Conservation (phyloP, 2,113 vertebrate species). For the Gymnarchus niloticus region DNA sequence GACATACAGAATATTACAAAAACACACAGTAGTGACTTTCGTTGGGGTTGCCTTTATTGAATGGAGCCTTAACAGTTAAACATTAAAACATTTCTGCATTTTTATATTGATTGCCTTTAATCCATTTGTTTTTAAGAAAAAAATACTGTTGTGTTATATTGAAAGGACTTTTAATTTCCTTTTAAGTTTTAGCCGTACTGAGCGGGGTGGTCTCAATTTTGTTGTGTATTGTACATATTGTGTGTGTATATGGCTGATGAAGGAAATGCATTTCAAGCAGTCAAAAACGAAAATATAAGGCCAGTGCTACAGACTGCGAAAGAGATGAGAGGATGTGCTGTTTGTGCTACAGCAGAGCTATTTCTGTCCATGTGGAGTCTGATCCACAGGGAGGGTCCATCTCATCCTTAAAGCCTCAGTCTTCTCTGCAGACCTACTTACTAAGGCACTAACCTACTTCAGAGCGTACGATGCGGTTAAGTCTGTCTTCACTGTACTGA, state of each 20-base stretch:
- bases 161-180: no score
- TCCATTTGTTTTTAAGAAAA: no score
- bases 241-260: not conserved
- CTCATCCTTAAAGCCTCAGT: conserved; percentile 39
- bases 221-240: not conserved
- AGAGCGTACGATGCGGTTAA: not conserved
- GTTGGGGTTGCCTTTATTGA: no score
- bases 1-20: no score
- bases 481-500: not conserved
- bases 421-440: conserved; percentile 31
- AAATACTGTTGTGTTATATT: no score
- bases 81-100: no score
- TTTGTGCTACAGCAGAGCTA: conserved; percentile 28
- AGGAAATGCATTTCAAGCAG: not conserved
- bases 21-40: no score
- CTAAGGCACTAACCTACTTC: conserved; percentile 42
- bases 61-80: no score
- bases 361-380: conserved; percentile 32
- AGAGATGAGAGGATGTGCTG: conserved; percentile 30
- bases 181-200: no score
- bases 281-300: not conserved
- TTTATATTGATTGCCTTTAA: no score
- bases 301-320: not conserved
- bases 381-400: conserved; percentile 29
- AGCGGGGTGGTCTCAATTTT: no score